Evolutionary conservation across 64 coral and sea anemone species (phyloP).

Genomic region (Anthopleura sola): DNA sequence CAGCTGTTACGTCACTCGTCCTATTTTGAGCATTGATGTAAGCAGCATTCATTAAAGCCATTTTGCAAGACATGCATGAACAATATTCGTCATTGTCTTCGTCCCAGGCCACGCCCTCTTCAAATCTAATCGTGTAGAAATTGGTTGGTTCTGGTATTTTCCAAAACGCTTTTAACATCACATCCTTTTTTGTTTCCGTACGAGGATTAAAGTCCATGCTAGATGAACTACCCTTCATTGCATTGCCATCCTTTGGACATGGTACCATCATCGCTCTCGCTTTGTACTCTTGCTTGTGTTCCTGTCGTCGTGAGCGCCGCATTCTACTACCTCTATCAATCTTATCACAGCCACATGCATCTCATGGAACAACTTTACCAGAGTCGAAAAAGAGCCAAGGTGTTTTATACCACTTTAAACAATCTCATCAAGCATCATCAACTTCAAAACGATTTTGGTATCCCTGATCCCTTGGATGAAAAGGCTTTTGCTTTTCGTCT

Average conservation of each 20-base stretch:
- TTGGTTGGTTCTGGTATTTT: neutral
- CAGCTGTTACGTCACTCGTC: neutral
- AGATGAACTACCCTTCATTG: neutral
- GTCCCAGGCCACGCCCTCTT: neutral
- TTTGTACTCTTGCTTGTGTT: neutral
- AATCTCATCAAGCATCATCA: no score
- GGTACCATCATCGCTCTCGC: neutral
- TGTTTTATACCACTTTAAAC: neutral
- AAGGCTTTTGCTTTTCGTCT: no score
- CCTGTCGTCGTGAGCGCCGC: neutral
- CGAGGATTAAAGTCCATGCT: neutral
- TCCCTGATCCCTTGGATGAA: no score
- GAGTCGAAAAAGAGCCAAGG: neutral
- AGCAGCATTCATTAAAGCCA: neutral
- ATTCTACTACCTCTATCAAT: neutral
- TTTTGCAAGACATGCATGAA: constrained; percentile 10
- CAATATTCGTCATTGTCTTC: neutral
- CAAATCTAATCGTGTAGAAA: neutral
- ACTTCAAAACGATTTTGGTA: no score
- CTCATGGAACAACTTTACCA: neutral
- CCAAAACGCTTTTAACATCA: neutral
- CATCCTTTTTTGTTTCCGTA: neutral
- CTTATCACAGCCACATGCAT: neutral
- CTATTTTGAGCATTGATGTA: constrained; percentile 12
- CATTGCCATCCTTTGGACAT: neutral